Base-by-base conservation (phyloP, 2,888 invertebrate genomes). In the Notodonta dromedarius region DNA sequence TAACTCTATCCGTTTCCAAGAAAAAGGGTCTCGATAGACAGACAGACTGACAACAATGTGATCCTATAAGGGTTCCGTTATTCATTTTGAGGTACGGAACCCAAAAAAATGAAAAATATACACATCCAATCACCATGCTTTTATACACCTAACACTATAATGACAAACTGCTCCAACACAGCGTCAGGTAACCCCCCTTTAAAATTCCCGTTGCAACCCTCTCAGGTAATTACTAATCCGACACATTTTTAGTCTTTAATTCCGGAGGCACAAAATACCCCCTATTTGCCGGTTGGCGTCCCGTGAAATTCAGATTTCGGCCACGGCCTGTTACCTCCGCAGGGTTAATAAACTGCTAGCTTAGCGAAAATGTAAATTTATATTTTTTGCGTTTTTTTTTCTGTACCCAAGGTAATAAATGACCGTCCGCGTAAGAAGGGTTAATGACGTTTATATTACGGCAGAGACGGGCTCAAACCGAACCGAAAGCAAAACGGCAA, bases 221-320 rank as follows among this genome's bases (percentile, higher is more conserved):
- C 13, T 59, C 14, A 53, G 24, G 57, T 77, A 75, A 76, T 77
- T 73, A 77, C 71, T 70, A 71, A 74, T 73, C 69, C 64, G 65
- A 75, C 67, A 70, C 71, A 73, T 77, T 77, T 78, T 76, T 69
- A 73, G 66, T 74, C 73, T 73, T 74, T 72, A 75, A 77, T 77
- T 75, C 70, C 42, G 57, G 66, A 61, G 72, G 62, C 59, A 67
- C 71, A 71, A 75, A 79, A 65, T 67, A 60, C 70, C 73, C 35
- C 70, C 73, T 69, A 76, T 81, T 82, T 78, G 70, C 68, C 70
- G 77, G 74, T 65, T 65, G 72, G 70, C 71, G 74, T 77, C 70
- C 70, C 77, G 67, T 80, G 77, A 76, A 80, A 80, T 78, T 78
- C 82, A 78, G 78, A 79, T 78, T 80, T 76, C 78, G 74, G 79